A percentile compares a stretch with the other conserved stretches of the same genome.
These are phyloP conservation scores for Actenoides hombroni DNA, from an alignment of 2,113 vertebrate species.

Conservation along the genomic window DNA sequence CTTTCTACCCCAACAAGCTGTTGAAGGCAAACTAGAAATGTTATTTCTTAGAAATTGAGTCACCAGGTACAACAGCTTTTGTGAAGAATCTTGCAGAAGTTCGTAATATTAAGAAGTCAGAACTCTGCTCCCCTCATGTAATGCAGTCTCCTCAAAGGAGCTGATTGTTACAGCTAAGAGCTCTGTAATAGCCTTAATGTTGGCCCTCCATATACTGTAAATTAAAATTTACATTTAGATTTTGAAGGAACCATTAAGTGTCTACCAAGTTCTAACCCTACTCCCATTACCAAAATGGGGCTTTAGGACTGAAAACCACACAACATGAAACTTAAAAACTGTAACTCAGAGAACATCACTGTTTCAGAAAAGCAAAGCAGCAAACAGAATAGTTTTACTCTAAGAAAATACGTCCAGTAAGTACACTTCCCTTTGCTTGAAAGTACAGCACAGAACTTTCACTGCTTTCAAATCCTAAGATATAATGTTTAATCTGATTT, in stretches of 20 bases:
- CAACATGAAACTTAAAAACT: background rate
- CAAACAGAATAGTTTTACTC: background rate
- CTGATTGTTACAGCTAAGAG: background rate
- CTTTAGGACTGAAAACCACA: background rate
- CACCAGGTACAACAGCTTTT: background rate
- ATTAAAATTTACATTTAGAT: background rate
- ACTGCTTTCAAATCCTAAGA: background rate
- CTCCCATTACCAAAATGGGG: background rate
- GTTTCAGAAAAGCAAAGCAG: background rate
- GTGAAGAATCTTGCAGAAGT: background rate
- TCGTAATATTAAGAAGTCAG: background rate
- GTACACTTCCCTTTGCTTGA: background rate
- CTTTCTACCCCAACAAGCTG: fast-evolving
- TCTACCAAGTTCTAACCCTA: background rate
- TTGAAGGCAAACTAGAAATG: background rate
- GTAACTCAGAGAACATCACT: background rate
- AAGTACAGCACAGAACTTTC: background rate
- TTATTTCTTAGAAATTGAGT: background rate
- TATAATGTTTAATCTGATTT: background rate
- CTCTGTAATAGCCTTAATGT: background rate
- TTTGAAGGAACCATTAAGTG: background rate
- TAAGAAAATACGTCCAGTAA: background rate
- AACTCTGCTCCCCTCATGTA: background rate
- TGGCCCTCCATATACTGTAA: background rate
- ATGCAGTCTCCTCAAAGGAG: background rate